Conservation (phyloP, 2,113 vertebrate species). For the Rhadina sibilatrix region DNA sequence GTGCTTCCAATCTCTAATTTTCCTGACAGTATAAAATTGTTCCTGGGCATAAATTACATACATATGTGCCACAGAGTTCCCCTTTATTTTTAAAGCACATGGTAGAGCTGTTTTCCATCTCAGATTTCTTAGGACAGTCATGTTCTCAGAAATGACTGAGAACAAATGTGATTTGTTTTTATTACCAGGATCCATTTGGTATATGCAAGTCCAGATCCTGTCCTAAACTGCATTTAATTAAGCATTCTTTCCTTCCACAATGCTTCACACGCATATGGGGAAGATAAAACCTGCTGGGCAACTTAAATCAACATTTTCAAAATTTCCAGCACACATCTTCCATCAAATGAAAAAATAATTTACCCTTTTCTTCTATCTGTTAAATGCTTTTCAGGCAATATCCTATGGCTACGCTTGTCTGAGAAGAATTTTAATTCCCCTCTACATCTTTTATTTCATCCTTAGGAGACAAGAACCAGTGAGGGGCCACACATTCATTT, state of each 20-base stretch:
- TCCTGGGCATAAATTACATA: conserved; percentile 49
- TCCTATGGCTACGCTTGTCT: not conserved
- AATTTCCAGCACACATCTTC: conserved; percentile 10
- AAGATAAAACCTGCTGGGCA: conserved; percentile 6
- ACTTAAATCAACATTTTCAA: not conserved
- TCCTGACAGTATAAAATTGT: conserved; percentile 61
- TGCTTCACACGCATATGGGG: not conserved
- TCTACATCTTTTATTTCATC: not conserved
- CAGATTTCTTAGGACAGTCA: conserved; percentile 48
- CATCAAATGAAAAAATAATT: not conserved
- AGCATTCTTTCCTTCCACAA: not conserved
- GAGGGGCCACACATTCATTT: not conserved
- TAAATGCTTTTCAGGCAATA: conserved; percentile 10
- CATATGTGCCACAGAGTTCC: conserved; percentile 42
- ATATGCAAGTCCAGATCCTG: not conserved
- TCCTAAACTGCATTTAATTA: conserved; percentile 41
- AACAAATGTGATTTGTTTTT: conserved; percentile 29
- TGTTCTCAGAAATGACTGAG: conserved; percentile 2
- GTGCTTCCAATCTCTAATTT: conserved; percentile 52
- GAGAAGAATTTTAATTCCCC: not conserved
- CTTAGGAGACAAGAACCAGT: not conserved
- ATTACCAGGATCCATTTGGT: conserved; percentile 15
- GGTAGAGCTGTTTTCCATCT: conserved; percentile 39
- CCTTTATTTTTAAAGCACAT: conserved; percentile 41
- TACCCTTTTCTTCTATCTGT: not conserved